Conservation (phyloP, 2,888 invertebrate genomes). For the Clitarchus hookeri region DNA sequence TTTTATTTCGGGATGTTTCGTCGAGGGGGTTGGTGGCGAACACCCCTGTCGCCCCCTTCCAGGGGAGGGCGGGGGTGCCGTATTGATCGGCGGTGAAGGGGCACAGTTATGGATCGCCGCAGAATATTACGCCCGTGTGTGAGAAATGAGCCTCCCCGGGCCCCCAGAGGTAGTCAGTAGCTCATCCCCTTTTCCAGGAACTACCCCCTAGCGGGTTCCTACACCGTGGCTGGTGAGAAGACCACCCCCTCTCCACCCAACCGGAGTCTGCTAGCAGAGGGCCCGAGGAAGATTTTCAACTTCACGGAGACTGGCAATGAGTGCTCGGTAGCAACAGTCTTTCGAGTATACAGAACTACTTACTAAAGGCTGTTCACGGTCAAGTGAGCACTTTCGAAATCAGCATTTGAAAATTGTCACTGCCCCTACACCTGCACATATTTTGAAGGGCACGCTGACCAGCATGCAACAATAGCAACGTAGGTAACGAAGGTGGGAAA, state of each 20-base stretch:
- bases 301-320: too few relatives aligned
- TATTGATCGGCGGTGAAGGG: not conserved
- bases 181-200: not conserved
- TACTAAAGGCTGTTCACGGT: too few relatives aligned
- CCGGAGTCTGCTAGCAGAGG: not conserved
- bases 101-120: conserved; percentile 1
- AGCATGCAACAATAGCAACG: too few relatives aligned
- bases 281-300: too few relatives aligned
- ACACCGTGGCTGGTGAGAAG: not conserved
- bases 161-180: not conserved
- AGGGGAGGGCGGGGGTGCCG: not conserved
- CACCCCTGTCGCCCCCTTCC: not conserved
- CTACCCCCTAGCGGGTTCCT: not conserved
- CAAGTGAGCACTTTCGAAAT: too few relatives aligned
- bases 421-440: too few relatives aligned
- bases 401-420: too few relatives aligned
- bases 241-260: not conserved
- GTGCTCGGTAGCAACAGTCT: too few relatives aligned
- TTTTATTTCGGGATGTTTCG: not conserved
- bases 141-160: not conserved
- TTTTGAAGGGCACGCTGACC: too few relatives aligned
- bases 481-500: too few relatives aligned
- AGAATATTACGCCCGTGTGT: conserved; percentile 2
- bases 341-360: too few relatives aligned
- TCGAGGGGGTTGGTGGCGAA: not conserved